These are phyloP conservation scores for Cetonia aurata DNA, from an alignment of 2,888 invertebrate genomes.

Conservation along the genomic window DNA sequence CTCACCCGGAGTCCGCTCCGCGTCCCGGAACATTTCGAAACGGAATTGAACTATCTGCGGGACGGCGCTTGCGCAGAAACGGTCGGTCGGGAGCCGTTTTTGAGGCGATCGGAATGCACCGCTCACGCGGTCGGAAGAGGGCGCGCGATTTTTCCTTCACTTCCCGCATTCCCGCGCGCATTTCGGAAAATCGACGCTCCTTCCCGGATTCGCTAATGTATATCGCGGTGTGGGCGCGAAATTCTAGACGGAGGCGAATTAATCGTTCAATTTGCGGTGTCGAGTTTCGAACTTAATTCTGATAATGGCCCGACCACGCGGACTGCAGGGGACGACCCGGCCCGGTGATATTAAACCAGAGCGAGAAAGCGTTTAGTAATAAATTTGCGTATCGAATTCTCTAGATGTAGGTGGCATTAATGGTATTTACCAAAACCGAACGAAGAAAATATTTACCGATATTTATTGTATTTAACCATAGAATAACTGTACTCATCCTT, in stretches of 20 bases:
- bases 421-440: no score
- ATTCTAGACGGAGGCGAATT: not conserved
- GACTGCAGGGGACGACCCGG: no score
- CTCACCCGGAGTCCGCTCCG: constrained; percentile 57
- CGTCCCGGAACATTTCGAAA: constrained; percentile 57
- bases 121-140: not conserved
- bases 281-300: constrained; percentile 15
- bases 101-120: not conserved
- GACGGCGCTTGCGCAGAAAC: constrained; percentile 46
- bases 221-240: not conserved
- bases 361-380: no score
- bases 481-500: no score
- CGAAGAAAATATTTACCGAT: no score
- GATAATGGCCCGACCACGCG: not conserved
- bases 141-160: no score
- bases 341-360: no score
- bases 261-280: constrained; percentile 10
- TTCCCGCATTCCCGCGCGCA: not conserved
- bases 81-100: not conserved
- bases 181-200: no score
- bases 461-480: no score
- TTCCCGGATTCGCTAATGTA: not conserved
- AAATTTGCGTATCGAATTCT: no score
- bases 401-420: no score
- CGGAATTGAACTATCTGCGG: constrained; percentile 47